These are phyloP conservation scores for Cryptomyrus ogoouensis DNA, from an alignment of 2,113 vertebrate genomes.

Conservation along the genomic window DNA sequence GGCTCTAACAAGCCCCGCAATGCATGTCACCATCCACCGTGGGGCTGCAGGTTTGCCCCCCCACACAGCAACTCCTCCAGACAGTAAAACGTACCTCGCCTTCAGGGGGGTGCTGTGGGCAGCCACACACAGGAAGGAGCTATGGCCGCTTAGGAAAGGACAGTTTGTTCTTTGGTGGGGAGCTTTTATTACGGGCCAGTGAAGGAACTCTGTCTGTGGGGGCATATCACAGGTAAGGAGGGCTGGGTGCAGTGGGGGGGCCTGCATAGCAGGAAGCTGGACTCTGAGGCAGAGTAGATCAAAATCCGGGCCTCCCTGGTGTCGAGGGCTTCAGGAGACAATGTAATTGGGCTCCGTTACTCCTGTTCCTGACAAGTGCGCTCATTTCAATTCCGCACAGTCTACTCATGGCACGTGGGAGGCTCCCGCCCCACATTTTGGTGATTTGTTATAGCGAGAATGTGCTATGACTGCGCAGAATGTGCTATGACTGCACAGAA, in stretches of 20 bases:
- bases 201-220: background rate
- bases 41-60: background rate
- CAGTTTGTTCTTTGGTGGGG: background rate
- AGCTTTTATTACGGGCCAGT: background rate
- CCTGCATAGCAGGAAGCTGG: background rate
- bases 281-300: background rate
- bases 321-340: background rate
- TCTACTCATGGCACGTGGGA: background rate
- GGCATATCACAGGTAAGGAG: background rate
- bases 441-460: background rate
- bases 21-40: background rate
- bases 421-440: background rate
- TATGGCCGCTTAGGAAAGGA: background rate
- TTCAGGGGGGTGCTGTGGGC: background rate
- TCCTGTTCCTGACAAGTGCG: background rate
- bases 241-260: background rate
- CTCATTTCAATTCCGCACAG: background rate
- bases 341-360: background rate
- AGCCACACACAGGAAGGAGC: background rate
- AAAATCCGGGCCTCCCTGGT: background rate
- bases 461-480: background rate
- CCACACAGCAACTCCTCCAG: background rate
- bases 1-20: background rate
- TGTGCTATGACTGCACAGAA: background rate
- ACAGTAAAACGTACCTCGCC: background rate